Evolutionary conservation across 2,797 vertebrate genomes (phyloP), one percentile per base, ranked within the genome.

Genomic region (Triplophysa yarkandensis): DNA sequence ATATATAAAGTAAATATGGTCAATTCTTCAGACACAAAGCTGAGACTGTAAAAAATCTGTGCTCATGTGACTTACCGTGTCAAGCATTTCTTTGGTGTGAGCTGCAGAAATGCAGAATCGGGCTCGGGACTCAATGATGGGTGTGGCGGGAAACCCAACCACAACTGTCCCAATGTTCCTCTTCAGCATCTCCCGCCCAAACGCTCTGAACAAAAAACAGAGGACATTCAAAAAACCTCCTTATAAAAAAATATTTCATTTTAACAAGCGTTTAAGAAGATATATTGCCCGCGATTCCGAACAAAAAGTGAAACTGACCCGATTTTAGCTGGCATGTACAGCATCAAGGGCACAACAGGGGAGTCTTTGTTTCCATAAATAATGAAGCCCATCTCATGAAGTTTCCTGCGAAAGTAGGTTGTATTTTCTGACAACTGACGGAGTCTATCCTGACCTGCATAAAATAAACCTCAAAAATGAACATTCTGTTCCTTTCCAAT

Each of bases 261-360:
- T n/a, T 30, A 4, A 17, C 23, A 11, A 54, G 64, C 41, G 61
- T 67, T 23, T 39, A 46, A 23, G 32, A 30, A 58, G 5, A 68
- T 41, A 48, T 19, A 36, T 36, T 30, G 13, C 17, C 21, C 14
- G 41, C 36, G 16, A 71, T 67, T 41, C 32, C 43, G 27, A 54
- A 39, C 46, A 44, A 30, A 66, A 55, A 4, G 19, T 14, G 61
- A 32, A 16, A 77, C 83, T 80, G 90, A 93, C 92, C 96, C 96
- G 25, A 98, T 96, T 88, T 99, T 99, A 83, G 96, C 97, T 3
- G 96, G 97, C 97, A 99, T 98, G 83, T 99, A 99, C 23, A 99
- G 91, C 97, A 99, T 98, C 85, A 99, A 85, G 81, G 97, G 97
- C 44, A 98, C 94, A 43, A 98, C 94, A 0, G 97, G 97, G 0